Percentiles rank a stretch among this genome's conserved stretches.
These are phyloP conservation scores for Salvelinus namaycush DNA, from an alignment of 2,113 vertebrate genomes.

Conservation along the genomic window DNA sequence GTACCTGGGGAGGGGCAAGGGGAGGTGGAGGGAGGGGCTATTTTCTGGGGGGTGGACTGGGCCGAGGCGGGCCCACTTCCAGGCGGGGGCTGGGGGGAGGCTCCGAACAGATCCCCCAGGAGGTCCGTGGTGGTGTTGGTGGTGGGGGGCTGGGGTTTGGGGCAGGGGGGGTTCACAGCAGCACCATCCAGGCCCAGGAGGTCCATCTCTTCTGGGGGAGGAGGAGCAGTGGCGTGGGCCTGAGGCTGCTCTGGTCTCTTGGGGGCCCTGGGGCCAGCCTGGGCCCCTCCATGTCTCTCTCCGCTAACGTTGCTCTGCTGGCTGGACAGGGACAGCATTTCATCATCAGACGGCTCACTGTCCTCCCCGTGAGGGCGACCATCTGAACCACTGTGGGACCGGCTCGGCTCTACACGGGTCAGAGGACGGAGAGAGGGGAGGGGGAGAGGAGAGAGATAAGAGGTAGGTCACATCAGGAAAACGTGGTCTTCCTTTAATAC, in stretches of 20 bases:
- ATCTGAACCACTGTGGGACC: slow-evolving; percentile 78
- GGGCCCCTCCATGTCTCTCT: slow-evolving; percentile 17
- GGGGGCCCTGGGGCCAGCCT: slow-evolving; percentile 29
- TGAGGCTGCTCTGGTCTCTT: slow-evolving; percentile 73
- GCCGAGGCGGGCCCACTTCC: slow-evolving; percentile 79
- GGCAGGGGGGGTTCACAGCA: slow-evolving; percentile 65
- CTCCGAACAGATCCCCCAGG: slow-evolving; percentile 89
- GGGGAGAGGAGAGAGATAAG: no score
- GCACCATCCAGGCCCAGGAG: slow-evolving; percentile 88
- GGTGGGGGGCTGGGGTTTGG: slow-evolving; percentile 76
- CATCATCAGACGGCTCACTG: slow-evolving; percentile 94
- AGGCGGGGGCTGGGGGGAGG: slow-evolving; percentile 59
- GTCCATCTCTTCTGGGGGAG: slow-evolving; percentile 84
- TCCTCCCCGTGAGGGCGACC: slow-evolving; percentile 86
- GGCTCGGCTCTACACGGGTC: slow-evolving; percentile 69
- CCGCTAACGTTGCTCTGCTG: slow-evolving; percentile 85
- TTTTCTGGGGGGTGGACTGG: slow-evolving; percentile 89
- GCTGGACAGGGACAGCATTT: slow-evolving; percentile 95
- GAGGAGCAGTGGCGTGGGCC: slow-evolving; percentile 51
- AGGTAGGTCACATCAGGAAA: neutral
- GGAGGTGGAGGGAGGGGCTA: slow-evolving; percentile 75
- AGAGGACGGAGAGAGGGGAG: neutral
- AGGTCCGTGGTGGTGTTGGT: slow-evolving; percentile 80
- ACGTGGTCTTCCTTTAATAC: neutral
- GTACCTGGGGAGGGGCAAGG: slow-evolving; percentile 82